phyloP scores from a whole-genome alignment of 2,888 invertebrate species.

The Cecidostiba fungosa region DNA sequence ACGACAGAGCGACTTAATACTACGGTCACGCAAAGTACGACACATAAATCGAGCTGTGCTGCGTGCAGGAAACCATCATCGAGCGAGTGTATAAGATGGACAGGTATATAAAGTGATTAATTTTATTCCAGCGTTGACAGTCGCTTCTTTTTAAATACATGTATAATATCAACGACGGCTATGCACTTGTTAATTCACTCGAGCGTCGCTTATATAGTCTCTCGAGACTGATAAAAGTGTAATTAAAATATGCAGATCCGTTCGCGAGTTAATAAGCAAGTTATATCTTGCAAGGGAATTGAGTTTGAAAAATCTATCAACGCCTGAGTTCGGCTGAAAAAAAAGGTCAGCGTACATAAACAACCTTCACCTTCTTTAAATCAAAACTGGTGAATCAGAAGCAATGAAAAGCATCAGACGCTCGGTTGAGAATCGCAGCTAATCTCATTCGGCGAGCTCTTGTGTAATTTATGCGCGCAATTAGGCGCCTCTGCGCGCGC shows the following conservation, averaged over 20 bases:
- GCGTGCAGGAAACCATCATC: slow-evolving; percentile 35
- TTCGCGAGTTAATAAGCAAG: background rate
- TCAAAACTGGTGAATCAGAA: background rate
- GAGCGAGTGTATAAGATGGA: background rate
- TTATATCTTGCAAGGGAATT: background rate
- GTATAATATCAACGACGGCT: background rate
- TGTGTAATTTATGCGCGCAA: slow-evolving; percentile 77
- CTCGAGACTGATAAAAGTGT: background rate
- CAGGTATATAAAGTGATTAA: slow-evolving; percentile 6
- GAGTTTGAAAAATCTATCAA: slow-evolving; percentile 25
- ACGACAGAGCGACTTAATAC: background rate
- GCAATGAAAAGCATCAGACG: background rate
- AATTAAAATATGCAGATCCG: slow-evolving; percentile 28
- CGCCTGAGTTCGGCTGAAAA: background rate
- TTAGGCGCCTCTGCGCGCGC: slow-evolving; percentile 71
- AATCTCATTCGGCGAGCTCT: slow-evolving; percentile 64
- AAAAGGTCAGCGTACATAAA: background rate
- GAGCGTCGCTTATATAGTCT: background rate
- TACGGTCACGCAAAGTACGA: slow-evolving; percentile 29
- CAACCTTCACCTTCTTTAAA: background rate
- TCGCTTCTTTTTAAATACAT: slow-evolving; percentile 16
- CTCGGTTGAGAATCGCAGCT: slow-evolving; percentile 46
- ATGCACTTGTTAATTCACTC: slow-evolving; percentile 17
- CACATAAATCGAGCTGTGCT: slow-evolving; percentile 41
- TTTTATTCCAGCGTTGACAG: background rate